A percentile compares a stretch with the other conserved stretches of the same genome.
Evolutionary conservation across 2,113 vertebrate genomes (phyloP).

Genomic region (Donacobius atricapilla): DNA sequence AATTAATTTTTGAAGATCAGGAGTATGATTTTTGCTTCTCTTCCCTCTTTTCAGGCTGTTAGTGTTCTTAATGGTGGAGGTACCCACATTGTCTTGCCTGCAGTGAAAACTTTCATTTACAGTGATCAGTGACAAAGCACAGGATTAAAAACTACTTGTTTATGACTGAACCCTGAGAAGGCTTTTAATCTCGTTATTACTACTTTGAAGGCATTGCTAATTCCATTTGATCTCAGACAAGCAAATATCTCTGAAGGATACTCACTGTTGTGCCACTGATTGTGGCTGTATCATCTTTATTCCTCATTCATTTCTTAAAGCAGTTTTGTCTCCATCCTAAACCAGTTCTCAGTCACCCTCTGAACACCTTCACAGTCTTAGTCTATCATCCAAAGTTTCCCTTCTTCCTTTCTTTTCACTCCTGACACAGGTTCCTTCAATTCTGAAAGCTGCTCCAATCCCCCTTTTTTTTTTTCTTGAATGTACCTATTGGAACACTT

Average conservation of each 20-base stretch:
- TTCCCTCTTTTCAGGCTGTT: not conserved
- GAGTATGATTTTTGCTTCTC: not conserved
- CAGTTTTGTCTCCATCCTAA: not conserved
- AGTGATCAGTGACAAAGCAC: not conserved
- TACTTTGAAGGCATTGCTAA: slow-evolving; percentile 8
- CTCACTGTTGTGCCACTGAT: not conserved
- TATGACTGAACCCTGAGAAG: not conserved
- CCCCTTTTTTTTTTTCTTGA: not conserved
- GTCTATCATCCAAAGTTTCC: not conserved
- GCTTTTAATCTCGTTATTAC: slow-evolving; percentile 32
- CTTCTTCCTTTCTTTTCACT: not conserved
- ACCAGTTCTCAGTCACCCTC: not conserved
- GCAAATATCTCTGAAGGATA: not conserved
- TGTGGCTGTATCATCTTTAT: not conserved
- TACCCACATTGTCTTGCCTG: not conserved
- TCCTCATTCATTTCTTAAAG: not conserved
- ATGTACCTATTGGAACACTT: not conserved
- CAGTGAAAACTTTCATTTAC: not conserved
- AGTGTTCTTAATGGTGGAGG: not conserved
- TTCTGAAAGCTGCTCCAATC: not conserved
- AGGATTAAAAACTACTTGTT: slow-evolving; percentile 10
- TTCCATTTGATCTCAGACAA: slow-evolving; percentile 6
- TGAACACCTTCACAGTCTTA: not conserved
- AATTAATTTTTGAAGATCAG: not conserved
- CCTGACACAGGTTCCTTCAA: fast-evolving